Base-by-base conservation (phyloP, 2,888 invertebrate genomes). In the Selenia dentaria region DNA sequence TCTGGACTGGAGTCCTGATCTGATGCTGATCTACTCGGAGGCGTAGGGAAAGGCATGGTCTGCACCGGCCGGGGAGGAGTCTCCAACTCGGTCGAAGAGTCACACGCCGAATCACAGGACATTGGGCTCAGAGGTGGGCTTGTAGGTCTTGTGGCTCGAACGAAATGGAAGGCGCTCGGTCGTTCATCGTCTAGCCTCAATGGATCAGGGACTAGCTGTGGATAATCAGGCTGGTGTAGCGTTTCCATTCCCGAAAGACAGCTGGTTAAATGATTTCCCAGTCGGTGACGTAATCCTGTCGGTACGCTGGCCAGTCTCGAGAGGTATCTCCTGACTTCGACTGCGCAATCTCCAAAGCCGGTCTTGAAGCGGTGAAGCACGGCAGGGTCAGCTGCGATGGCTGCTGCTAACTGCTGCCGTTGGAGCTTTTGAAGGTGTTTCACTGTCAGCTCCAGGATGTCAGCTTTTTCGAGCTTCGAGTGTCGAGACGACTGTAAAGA, bases 381-480 rank as follows among this genome's bases (percentile, higher is more conserved):
- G 9, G 94, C 94, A 0, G 97, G 96, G 78, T 98, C 97, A 6
- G 95, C 94, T 0, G 96, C 94, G 57, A 96, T 95, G 13, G 96
- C 95, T 57, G 95, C 93, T 5, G 95, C 95, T 31, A 95, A 84
- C 78, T 97, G 97, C 75, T 97, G 97, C 6, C 96, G 93, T 73
- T 98, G 98, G 9, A 98, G 89, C 51, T 95, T 95, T 76, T 97
- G 96, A 35, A 99, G 91, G 77, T 98, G 97, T 74, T 97, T 96
- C 32, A 98, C 98, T 0, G 98, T 97, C 92, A 98, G 95, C 83
- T 98, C 98, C 39, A 98, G 89, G 62, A 98, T 98, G 80, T 98
- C 98, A 0, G 98, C 98, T 77, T 98, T 98, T 82, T 98, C 98
- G 67, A 98, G 91, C 79, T 98, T 98, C 3, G 97, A 97, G 86